Evolutionary conservation across 2,113 vertebrate genomes (phyloP), one percentile per base, ranked within the genome.

Genomic region (Malurus alboscapulatus): DNA sequence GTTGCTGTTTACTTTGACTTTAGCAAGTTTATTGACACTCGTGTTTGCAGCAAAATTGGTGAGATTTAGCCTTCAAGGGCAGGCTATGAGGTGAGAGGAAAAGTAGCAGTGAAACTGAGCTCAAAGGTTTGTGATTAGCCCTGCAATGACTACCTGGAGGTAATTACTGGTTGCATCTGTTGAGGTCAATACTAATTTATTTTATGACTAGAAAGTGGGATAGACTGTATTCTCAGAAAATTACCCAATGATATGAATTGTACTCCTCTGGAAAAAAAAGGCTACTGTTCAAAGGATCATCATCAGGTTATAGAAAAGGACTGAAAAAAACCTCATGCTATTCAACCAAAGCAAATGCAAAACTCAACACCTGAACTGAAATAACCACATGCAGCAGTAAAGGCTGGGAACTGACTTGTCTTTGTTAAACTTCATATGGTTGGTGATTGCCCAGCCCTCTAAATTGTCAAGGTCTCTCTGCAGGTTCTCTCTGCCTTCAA

Each of bases 391-490:
- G 0, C 50, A 84, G 14, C 14, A 50, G 16, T 54, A 54, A 19
- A 54, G 36, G 4, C 27, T 75, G 36, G n/a, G 12, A 78, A 61
- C 7, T 25, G 40, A 61, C 18, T 84, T 48, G 19, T 20, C 40
- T 44, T 57, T 36, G 9, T 58, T 11, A 57, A 57, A 13, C 36
- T 57, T 57, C 21, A 3, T 36, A 13, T 8, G 26, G 5, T 14
- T 42, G 17, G 34, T 4, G 11, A 55, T 30, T 72, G 11, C 11
- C 42, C 9, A 34, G 30, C 11, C 9, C 12, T 65, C 34, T 44
- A 10, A 27, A 27, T 57, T 65, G 34, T 42, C 0, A 0, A 25
- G 6, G 2, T 72, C 2, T 42, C 57, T 55, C 57, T 55, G 34
- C 25, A 55, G 20, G 11, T 22, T 62, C 34, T 55, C 29, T 57